Evolutionary conservation across 1,140 invertebrate species (phyloP).

Genomic region (Amyelois transitella): DNA sequence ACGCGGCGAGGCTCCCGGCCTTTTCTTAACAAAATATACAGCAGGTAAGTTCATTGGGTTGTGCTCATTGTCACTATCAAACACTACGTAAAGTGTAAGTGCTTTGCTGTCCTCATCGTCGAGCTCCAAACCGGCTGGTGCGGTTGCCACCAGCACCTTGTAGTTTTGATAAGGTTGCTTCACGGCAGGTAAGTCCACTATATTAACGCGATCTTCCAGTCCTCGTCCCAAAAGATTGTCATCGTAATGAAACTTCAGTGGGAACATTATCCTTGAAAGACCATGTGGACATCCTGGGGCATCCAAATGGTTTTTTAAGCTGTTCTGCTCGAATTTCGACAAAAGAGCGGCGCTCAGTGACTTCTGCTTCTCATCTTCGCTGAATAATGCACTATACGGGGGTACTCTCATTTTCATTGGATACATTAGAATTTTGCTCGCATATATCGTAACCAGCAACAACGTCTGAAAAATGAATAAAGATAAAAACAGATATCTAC

Average conservation of each 20-base stretch:
- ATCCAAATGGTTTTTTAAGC: background rate
- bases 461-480: background rate
- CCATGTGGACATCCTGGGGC: constrained; percentile 38
- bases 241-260: constrained; percentile 4
- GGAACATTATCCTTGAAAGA: constrained; percentile 35
- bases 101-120: constrained; percentile 24
- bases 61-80: constrained; percentile 26
- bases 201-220: constrained; percentile 11
- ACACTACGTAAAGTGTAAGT: constrained; percentile 47
- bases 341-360: constrained; percentile 14
- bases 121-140: constrained; percentile 42
- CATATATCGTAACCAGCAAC: background rate
- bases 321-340: background rate
- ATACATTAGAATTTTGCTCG: background rate
- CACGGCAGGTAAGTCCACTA: constrained; percentile 40
- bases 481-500: too few relatives aligned
- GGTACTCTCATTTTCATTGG: background rate
- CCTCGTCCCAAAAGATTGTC: background rate
- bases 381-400: background rate
- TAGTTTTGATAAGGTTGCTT: constrained; percentile 34
- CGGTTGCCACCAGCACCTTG: constrained; percentile 45
- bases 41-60: constrained; percentile 29
- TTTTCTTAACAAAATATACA: constrained; percentile 46
- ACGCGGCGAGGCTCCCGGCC: constrained; percentile 5
- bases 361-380: constrained; percentile 32